Evolutionary conservation across 2,113 vertebrate species (phyloP), one percentile per base, ranked within the genome.

Genomic region (Ellobius talpinus): DNA sequence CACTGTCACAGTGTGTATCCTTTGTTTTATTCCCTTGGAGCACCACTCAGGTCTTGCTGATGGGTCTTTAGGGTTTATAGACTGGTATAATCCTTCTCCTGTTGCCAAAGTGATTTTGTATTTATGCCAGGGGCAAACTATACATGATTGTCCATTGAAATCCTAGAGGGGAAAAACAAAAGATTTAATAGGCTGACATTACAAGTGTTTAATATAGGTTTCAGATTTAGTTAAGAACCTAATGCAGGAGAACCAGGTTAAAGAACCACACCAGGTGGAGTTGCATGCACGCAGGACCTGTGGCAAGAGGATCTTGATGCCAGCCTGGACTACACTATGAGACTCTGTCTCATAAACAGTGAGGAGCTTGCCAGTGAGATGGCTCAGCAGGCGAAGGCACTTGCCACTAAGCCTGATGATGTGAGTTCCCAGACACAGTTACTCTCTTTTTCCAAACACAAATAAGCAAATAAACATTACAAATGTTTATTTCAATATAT

Each of bases 101-200:
- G 99, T 98, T 82, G 98, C 98, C 96, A 99, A 96, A 91, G 98
- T 98, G 96, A 99, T 99, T 99, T 99, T 99, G 97, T 98, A 99
- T 95, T 99, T 99, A 98, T 99, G 99, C 97, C 99, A 99, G 24
- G 99, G 99, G 96, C 99, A 99, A 98, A 99, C 97, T 97, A 99
- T 99, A 96, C 99, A 99, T 0, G 99, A 89, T 96, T 98, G 99
- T 97, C 99, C 99, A 93, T 98, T 93, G 7, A 99, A 98, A 95
- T 99, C 99, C 99, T 99, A 97, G 9, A 63, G 47, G 52, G 33
- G 36, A 93, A 66, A 73, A 97, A 94, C 68, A 95, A 81, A 12
- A 74, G 58, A 94, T 85, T 94, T 52, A 97, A 89, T 81, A 96
- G 1, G 87, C 52, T 5, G 1, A 79, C 14, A 93, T 94, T 94